phyloP scores from a whole-genome alignment of 23 tunicate species.

The Halocynthia roretzi region DNA sequence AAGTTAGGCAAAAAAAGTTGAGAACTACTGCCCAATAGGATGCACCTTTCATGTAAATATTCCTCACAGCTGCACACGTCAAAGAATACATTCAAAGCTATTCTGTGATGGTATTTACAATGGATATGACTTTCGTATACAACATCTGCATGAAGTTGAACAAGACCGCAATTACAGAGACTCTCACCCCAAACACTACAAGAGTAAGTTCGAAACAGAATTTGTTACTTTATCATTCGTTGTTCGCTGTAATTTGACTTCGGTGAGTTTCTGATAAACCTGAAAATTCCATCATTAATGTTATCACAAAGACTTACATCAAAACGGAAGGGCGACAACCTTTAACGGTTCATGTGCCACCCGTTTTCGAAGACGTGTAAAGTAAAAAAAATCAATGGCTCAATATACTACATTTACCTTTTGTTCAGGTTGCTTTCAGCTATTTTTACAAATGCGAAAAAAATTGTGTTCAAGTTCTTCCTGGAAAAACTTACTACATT shows the following conservation, averaged over 20 bases:
- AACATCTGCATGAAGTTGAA: constrained; percentile 1
- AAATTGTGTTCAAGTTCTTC: background rate
- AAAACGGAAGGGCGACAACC: too few relatives aligned
- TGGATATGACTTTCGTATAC: background rate
- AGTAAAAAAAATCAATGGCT: too few relatives aligned
- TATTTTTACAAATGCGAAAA: constrained; percentile 5
- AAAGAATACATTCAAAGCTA: constrained; percentile 1
- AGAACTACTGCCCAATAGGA: background rate
- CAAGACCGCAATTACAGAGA: background rate
- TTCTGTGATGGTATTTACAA: background rate
- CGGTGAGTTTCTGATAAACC: too few relatives aligned
- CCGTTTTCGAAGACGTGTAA: too few relatives aligned
- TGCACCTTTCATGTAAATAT: background rate
- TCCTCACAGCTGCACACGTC: background rate
- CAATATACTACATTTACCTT: too few relatives aligned
- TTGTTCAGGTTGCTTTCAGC: background rate
- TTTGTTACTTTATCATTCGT: background rate
- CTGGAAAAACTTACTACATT: background rate
- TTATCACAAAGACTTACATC: too few relatives aligned
- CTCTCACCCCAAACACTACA: background rate
- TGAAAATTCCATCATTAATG: too few relatives aligned
- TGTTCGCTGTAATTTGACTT: too few relatives aligned
- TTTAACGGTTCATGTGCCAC: too few relatives aligned
- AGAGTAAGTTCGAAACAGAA: background rate
- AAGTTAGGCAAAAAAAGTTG: too few relatives aligned